Evolutionary conservation across 1,140 invertebrate species (phyloP).

Genomic region (Zaprionus camerounensis): DNA sequence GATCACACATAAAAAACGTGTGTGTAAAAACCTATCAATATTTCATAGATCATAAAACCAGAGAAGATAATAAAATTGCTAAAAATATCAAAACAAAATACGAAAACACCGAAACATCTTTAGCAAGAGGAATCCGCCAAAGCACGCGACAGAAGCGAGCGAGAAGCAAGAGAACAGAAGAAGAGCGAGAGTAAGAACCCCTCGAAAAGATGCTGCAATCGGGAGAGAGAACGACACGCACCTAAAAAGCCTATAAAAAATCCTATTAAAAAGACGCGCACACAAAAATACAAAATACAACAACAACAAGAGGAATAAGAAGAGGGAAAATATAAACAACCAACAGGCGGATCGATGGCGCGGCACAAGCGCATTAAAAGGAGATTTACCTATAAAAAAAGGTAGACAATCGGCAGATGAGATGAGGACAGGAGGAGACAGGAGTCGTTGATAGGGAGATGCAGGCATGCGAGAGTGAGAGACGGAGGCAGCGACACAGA

Average conservation of each 20-base stretch:
- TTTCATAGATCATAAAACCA: slow-evolving; percentile 54
- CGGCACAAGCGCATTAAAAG: slow-evolving; percentile 73
- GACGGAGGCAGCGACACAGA: slow-evolving; percentile 32
- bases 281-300: slow-evolving; percentile 51
- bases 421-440: slow-evolving; percentile 43
- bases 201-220: slow-evolving; percentile 45
- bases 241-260: slow-evolving; percentile 64
- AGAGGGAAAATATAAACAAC: slow-evolving; percentile 55
- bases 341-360: slow-evolving; percentile 55
- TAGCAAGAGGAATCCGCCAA: slow-evolving; percentile 25
- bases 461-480: neutral
- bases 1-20: slow-evolving; percentile 32
- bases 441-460: slow-evolving; percentile 52
- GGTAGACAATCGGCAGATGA: slow-evolving; percentile 60
- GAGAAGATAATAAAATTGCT: slow-evolving; percentile 56
- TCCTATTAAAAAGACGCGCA: slow-evolving; percentile 73
- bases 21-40: slow-evolving; percentile 34
- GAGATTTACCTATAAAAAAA: slow-evolving; percentile 80
- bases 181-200: slow-evolving; percentile 6
- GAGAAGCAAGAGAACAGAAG: neutral
- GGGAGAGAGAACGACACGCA: slow-evolving; percentile 20
- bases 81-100: slow-evolving; percentile 59
- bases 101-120: slow-evolving; percentile 23
- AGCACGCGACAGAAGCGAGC: slow-evolving; percentile 63
- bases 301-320: neutral